A percentile compares a stretch with the other conserved stretches of the same genome.
Conservation (phyloP, 2,888 invertebrate genomes). For the Bruchidius siliquastri region DNA sequence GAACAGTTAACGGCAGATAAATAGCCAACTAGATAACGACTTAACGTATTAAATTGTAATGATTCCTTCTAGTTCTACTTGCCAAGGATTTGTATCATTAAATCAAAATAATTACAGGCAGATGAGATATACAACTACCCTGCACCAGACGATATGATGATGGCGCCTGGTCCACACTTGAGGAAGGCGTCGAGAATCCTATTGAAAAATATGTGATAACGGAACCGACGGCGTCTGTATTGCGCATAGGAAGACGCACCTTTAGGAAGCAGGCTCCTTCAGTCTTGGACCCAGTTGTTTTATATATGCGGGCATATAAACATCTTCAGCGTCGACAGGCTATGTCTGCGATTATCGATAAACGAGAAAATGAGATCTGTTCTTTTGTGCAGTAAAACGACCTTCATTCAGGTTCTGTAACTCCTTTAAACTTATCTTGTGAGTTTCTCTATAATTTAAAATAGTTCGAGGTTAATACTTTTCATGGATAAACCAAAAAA, state of each 20-base stretch:
- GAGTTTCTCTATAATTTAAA: too few species aligned
- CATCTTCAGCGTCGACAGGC: not conserved
- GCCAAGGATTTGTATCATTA: not conserved
- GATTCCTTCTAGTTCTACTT: not conserved
- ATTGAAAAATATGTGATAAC: not conserved
- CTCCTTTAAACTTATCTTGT: too few species aligned
- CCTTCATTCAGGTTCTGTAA: too few species aligned
- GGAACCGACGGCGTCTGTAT: not conserved
- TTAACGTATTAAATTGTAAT: not conserved
- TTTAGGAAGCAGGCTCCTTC: not conserved
- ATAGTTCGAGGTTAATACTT: too few species aligned
- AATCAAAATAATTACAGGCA: not conserved
- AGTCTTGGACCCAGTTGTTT: not conserved
- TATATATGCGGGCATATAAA: not conserved
- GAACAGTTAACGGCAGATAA: not conserved
- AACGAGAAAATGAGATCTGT: too few species aligned
- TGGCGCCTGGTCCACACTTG: not conserved
- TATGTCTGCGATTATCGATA: not conserved
- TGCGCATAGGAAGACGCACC: not conserved
- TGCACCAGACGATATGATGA: not conserved
- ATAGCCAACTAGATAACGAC: not conserved
- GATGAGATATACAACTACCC: not conserved
- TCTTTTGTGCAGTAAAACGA: too few species aligned
- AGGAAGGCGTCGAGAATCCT: not conserved
- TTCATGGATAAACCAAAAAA: too few species aligned